phyloP scores from a whole-genome alignment of 2,113 vertebrate genomes.

The Phalacrocorax brasilianus region DNA sequence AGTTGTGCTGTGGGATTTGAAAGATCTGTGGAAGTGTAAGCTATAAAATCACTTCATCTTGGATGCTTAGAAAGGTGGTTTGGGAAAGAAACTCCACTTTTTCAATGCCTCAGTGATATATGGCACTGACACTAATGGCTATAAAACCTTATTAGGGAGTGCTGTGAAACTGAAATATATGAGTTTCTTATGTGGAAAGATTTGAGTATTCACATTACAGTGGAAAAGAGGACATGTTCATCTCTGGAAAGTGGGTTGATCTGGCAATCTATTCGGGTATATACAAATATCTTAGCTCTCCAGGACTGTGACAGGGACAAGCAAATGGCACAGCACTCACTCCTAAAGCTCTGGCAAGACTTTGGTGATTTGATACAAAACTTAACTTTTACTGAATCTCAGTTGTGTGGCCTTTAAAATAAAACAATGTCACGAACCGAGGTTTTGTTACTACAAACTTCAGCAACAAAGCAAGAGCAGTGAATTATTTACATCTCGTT shows the following conservation, averaged over 20 bases:
- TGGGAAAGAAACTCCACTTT: slow-evolving; percentile 63
- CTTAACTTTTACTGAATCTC: not conserved
- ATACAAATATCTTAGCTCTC: slow-evolving; percentile 39
- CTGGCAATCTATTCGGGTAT: slow-evolving; percentile 50
- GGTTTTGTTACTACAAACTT: not conserved
- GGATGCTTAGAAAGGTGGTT: slow-evolving; percentile 68
- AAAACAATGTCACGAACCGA: not conserved
- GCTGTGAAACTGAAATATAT: slow-evolving; percentile 68
- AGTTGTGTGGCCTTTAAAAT: not conserved
- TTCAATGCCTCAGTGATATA: slow-evolving; percentile 70
- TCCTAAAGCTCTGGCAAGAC: not conserved
- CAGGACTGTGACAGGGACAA: slow-evolving; percentile 14
- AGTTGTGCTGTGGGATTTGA: slow-evolving; percentile 54
- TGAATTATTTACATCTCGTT: not conserved
- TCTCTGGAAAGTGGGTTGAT: slow-evolving; percentile 60
- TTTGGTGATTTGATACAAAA: slow-evolving; percentile 1
- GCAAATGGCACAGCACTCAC: not conserved
- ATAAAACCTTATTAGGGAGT: slow-evolving; percentile 69
- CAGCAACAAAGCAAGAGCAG: not conserved
- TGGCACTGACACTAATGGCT: slow-evolving; percentile 59
- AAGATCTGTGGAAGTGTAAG: slow-evolving; percentile 65
- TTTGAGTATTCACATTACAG: slow-evolving; percentile 64
- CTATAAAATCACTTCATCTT: slow-evolving; percentile 71
- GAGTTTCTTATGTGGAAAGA: slow-evolving; percentile 65
- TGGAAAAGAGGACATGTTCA: slow-evolving; percentile 47